phyloP scores from a whole-genome alignment of 2,797 vertebrate species.

The Semotilus atromaculatus region DNA sequence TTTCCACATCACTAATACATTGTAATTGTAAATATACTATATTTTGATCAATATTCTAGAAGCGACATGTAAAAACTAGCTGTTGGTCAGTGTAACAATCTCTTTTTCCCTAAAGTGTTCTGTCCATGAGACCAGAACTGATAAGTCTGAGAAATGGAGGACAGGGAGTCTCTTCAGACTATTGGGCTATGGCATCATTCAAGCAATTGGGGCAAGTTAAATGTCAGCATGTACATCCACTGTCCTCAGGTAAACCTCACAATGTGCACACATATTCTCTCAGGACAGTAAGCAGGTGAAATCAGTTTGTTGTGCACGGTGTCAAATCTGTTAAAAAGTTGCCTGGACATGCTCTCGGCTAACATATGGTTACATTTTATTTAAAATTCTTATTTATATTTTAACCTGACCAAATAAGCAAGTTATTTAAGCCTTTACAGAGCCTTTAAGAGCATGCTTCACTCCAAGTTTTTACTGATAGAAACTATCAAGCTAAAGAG shows the following conservation, averaged over 20 bases:
- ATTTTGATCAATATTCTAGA: neutral
- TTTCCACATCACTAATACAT: neutral
- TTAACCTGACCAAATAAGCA: conserved; percentile 41
- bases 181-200: neutral
- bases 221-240: neutral
- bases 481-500: conserved; percentile 20
- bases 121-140: neutral
- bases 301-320: neutral
- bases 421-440: conserved; percentile 53
- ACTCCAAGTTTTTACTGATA: conserved; percentile 48
- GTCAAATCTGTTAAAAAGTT: conserved; percentile 1
- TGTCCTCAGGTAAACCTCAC: neutral
- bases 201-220: neutral
- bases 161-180: neutral
- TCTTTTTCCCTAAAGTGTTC: conserved; percentile 2
- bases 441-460: conserved; percentile 56
- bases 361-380: neutral
- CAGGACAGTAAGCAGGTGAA: neutral
- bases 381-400: neutral
- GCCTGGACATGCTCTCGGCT: neutral
- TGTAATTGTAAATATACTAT: neutral
- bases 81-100: conserved; percentile 8
- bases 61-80: neutral
- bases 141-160: neutral
- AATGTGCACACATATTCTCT: neutral